Base-by-base conservation (phyloP, 2,888 invertebrate genomes). In the Dione juno region DNA sequence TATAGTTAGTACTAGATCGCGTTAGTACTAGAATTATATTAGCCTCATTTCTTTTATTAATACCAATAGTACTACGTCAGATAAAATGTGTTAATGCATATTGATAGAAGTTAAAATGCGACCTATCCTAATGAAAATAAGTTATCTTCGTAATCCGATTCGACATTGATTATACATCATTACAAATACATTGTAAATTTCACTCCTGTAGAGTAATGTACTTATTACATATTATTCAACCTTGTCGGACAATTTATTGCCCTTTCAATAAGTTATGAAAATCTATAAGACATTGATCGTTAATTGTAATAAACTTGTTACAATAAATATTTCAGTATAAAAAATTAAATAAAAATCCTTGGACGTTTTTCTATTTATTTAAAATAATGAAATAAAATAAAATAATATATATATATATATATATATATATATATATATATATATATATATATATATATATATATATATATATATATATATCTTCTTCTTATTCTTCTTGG, bases 241-340 rank as follows among this genome's bases (percentile, higher is more conserved):
- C 54, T 54, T 54, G 54, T 35, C 35, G 14, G 54, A 14, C 54
- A 54, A 54, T 54, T 54, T 54, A 54, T 54, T 35, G 35, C 54
- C 1, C n/a, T 54, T 54, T 54, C 54, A 54, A 54, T 54, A 54
- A 54, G 35, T 54, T 54, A 54, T 35, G 54, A 54, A 54, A 54
- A 54, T 54, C 10, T 35, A 54, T 14, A 54, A 54, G 54, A 54
- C 54, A 54, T 54, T 54, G 54, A 54, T 54, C 3, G 35, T 54
- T 54, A 54, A 54, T 54, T 54, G 54, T 54, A 54, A 54, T 35
- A 54, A 35, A 35, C 35, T 35, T 54, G 54, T 54, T n/a, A 35
- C 9, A 54, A 54, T 54, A 54, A 54, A 54, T 35, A 11, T 54
- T 54, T 1, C n/a, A 35, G 6, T n/a, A 53, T 6, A 28, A 53